Percentiles rank a stretch among this genome's conserved stretches.
Evolutionary conservation across 2,797 vertebrate species (phyloP).

Genomic region (Gila robusta): DNA sequence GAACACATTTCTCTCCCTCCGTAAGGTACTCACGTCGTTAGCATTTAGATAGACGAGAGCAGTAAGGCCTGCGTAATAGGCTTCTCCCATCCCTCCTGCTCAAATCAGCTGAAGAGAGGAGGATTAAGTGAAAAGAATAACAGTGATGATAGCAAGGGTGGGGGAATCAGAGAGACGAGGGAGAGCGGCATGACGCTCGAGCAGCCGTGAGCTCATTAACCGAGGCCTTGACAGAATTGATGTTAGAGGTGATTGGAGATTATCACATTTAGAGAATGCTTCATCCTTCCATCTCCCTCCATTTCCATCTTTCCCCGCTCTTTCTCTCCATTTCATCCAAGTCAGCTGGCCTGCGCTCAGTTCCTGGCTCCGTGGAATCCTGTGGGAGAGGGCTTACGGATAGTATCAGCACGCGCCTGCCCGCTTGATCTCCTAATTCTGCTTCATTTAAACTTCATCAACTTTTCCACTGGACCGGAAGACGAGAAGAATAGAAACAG

Average conservation of each 20-base stretch:
- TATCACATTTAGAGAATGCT: constrained; percentile 94
- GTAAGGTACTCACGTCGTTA: constrained; percentile 84
- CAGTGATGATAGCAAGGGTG: constrained; percentile 77
- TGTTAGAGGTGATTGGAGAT: constrained; percentile 98
- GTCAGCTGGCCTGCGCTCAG: constrained; percentile 79
- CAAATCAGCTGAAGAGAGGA: constrained; percentile 88
- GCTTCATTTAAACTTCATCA: constrained; percentile 99
- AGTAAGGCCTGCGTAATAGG: constrained; percentile 87
- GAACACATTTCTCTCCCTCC: constrained; percentile 68
- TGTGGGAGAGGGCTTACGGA: constrained; percentile 63
- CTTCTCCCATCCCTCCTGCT: constrained; percentile 84
- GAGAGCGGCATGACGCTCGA: constrained; percentile 82
- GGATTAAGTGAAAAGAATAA: constrained; percentile 90
- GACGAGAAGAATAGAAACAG: constrained; percentile 90
- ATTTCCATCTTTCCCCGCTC: constrained; percentile 70
- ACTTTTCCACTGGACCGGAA: constrained; percentile 99
- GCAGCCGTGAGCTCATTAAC: constrained; percentile 96
- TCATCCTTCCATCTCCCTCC: constrained; percentile 76
- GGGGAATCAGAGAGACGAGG: constrained; percentile 52
- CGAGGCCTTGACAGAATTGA: constrained; percentile 88
- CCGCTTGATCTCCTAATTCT: constrained; percentile 98
- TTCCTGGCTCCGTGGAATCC: constrained; percentile 63
- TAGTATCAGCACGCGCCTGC: constrained; percentile 81
- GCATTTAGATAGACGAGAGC: constrained; percentile 99
- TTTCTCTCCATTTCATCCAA: constrained; percentile 82